These are phyloP conservation scores for Columbina picui DNA, from an alignment of 2,113 vertebrate genomes.

Conservation along the genomic window DNA sequence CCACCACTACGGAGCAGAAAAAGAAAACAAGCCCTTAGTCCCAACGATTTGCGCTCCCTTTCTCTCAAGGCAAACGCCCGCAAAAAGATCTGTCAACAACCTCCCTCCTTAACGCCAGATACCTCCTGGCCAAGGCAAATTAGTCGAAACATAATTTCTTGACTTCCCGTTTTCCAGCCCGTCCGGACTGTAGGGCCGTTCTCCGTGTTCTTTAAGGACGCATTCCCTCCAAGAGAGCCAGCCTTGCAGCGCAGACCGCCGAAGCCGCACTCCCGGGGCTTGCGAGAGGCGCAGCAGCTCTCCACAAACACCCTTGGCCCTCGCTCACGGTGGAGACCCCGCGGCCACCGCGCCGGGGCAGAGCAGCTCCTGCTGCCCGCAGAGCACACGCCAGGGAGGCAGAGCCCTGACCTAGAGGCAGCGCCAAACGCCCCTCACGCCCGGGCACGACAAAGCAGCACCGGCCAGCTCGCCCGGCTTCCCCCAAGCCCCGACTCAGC, in stretches of 20 bases:
- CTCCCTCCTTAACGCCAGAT: fast-evolving
- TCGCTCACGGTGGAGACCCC: too few species aligned
- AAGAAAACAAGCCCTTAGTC: fast-evolving
- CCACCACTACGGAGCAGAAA: fast-evolving
- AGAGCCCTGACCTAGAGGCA: fast-evolving
- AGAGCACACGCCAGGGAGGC: fast-evolving
- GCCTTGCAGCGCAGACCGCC: not conserved
- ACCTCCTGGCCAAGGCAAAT: not conserved
- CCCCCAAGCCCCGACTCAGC: not conserved
- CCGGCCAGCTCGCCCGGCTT: too few species aligned
- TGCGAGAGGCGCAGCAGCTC: fast-evolving
- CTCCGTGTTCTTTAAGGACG: fast-evolving
- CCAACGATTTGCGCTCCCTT: not conserved
- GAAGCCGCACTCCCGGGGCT: not conserved
- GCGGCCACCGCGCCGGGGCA: fast-evolving
- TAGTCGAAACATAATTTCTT: fast-evolving
- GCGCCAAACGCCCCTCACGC: not conserved
- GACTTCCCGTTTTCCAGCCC: not conserved
- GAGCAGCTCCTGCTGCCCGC: too few species aligned
- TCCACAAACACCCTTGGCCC: not conserved
- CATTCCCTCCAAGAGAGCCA: fast-evolving
- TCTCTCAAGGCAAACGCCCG: not conserved
- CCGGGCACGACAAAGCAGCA: not conserved
- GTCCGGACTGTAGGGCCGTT: fast-evolving
- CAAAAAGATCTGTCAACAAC: not conserved